These are phyloP conservation scores for Palloptera scutellata DNA, from an alignment of 2,888 invertebrate genomes.

Conservation along the genomic window DNA sequence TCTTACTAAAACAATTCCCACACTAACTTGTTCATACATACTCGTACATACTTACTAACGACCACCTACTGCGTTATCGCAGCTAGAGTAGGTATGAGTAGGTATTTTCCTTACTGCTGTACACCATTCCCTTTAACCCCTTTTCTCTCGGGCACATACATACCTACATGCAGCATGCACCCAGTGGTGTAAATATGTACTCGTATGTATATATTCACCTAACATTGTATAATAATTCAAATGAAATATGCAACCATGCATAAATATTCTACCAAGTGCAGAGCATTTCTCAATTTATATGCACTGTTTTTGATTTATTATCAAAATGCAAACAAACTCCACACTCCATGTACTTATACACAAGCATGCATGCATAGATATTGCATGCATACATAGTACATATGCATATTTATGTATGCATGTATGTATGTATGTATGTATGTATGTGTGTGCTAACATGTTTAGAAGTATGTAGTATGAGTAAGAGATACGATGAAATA, in stretches of 20 bases:
- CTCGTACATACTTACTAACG: too few relatives aligned
- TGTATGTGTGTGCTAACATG: neutral
- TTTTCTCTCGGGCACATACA: conserved; percentile 9
- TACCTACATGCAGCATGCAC: conserved; percentile 21
- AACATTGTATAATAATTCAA: conserved; percentile 58
- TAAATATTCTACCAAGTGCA: conserved; percentile 49
- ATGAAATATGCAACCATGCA: conserved; percentile 61
- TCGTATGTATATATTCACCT: conserved; percentile 47
- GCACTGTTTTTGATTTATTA: conserved; percentile 58
- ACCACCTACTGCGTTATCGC: conserved; percentile 7
- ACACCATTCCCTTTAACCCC: conserved; percentile 5
- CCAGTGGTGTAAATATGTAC: conserved; percentile 26
- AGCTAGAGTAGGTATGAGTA: conserved; percentile 18
- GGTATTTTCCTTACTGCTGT: neutral
- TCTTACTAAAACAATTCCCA: too few relatives aligned
- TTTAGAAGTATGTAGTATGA: neutral
- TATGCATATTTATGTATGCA: neutral
- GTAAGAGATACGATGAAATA: too few relatives aligned
- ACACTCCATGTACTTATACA: conserved; percentile 5
- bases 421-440: neutral
- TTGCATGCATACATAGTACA: neutral
- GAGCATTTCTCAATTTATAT: conserved; percentile 50
- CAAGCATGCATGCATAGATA: neutral
- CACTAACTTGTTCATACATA: too few relatives aligned
- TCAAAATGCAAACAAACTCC: conserved; percentile 41